These are phyloP conservation scores for Eurypyga helias DNA, from an alignment of 2,113 vertebrate species.

Conservation along the genomic window DNA sequence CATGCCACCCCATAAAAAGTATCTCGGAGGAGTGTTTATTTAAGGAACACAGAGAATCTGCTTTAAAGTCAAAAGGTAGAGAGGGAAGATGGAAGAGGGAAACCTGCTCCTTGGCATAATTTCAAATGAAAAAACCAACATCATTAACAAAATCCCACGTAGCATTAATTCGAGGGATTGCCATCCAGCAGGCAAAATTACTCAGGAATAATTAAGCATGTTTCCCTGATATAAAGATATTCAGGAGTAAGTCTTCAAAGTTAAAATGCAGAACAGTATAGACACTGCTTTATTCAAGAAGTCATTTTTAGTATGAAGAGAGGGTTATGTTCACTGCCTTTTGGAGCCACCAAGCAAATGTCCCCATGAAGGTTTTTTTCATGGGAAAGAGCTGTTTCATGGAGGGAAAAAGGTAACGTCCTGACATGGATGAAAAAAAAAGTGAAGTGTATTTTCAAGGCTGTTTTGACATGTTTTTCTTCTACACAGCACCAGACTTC, in stretches of 20 bases:
- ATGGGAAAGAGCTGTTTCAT: neutral
- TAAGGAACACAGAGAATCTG: slow-evolving; percentile 32
- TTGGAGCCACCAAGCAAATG: neutral
- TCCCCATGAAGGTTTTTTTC: neutral
- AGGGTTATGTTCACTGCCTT: neutral
- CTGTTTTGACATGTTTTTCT: slow-evolving; percentile 62
- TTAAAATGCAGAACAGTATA: neutral
- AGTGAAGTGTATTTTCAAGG: slow-evolving; percentile 17
- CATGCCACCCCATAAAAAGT: neutral
- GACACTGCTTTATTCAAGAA: neutral
- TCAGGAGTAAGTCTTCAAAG: neutral
- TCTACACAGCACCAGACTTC: slow-evolving; percentile 42
- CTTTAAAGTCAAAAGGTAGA: slow-evolving; percentile 31
- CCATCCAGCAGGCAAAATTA: slow-evolving; percentile 35
- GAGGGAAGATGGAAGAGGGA: slow-evolving; percentile 18
- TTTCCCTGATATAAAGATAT: slow-evolving; percentile 18
- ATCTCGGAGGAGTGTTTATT: neutral
- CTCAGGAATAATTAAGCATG: slow-evolving; percentile 15
- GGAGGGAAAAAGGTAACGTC: slow-evolving; percentile 41
- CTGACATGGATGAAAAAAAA: neutral
- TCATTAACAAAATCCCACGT: neutral
- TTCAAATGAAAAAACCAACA: neutral
- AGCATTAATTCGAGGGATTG: slow-evolving; percentile 27
- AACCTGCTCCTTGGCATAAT: slow-evolving; percentile 22
- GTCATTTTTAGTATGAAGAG: neutral